These are phyloP conservation scores for Synergus gifuensis DNA, from an alignment of 2,888 invertebrate species.

Conservation along the genomic window DNA sequence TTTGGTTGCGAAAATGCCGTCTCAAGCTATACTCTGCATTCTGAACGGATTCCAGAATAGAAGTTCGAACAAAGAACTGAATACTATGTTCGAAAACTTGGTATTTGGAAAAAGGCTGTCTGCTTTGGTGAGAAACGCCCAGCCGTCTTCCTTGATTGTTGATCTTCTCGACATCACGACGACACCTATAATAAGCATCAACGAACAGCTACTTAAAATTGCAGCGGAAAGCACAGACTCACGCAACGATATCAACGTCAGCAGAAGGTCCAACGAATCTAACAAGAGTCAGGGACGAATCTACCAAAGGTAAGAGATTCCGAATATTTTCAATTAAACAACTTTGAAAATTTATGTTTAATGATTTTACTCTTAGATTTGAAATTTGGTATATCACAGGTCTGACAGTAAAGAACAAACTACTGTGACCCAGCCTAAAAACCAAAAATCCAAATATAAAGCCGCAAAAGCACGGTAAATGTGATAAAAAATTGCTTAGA, in stretches of 20 bases:
- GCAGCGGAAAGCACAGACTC: background rate
- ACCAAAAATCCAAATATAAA: constrained; percentile 63
- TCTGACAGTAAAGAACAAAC: constrained; percentile 61
- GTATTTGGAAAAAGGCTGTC: constrained; percentile 83
- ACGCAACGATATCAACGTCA: constrained; percentile 34
- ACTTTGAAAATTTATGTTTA: background rate
- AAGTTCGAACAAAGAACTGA: constrained; percentile 80
- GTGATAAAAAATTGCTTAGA: background rate
- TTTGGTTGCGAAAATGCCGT: constrained; percentile 82
- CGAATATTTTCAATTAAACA: background rate
- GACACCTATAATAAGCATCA: background rate
- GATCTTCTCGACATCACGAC: constrained; percentile 80
- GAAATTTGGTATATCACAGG: constrained; percentile 56
- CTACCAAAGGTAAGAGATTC: constrained; percentile 48
- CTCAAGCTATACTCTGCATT: constrained; percentile 88
- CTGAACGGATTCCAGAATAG: constrained; percentile 83
- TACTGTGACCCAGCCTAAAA: constrained; percentile 56
- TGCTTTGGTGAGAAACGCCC: constrained; percentile 80
- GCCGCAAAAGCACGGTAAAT: constrained; percentile 66
- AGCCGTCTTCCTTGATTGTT: constrained; percentile 81
- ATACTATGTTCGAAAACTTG: constrained; percentile 84
- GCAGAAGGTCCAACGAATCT: constrained; percentile 32
- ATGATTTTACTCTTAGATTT: constrained; percentile 20
- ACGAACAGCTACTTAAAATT: background rate
- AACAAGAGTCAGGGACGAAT: constrained; percentile 20